Percentiles rank a stretch among this genome's conserved stretches.
phyloP scores from a whole-genome alignment of 2,113 vertebrate species.

The Hippocampus mohnikei region DNA sequence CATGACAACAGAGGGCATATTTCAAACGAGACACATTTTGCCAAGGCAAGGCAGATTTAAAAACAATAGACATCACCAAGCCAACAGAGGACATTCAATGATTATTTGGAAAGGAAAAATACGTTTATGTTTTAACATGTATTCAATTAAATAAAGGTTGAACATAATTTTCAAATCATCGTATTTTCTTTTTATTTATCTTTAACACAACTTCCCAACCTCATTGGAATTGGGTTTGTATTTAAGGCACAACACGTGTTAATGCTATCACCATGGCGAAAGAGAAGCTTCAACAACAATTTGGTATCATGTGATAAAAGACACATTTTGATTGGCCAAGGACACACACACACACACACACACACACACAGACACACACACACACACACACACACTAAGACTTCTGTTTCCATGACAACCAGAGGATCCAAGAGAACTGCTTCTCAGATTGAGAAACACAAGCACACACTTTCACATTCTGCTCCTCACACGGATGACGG shows the following conservation, averaged over 20 bases:
- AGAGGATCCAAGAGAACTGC: conserved; percentile 57
- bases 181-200: too few relatives aligned
- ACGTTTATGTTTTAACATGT: too few relatives aligned
- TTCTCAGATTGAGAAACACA: conserved; percentile 44
- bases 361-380: neutral
- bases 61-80: neutral
- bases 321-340: neutral
- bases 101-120: neutral
- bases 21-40: neutral
- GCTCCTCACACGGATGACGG: neutral
- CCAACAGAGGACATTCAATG: neutral
- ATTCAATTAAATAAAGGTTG: too few relatives aligned
- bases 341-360: neutral
- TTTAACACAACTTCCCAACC: too few relatives aligned
- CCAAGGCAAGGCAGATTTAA: neutral
- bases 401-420: conserved; percentile 70
- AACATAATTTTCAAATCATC: too few relatives aligned
- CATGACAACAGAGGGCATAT: neutral
- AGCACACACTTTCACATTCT: conserved; percentile 1
- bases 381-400: conserved; percentile 2
- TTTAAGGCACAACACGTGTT: neutral
- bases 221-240: too few relatives aligned
- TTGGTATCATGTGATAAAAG: neutral
- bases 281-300: neutral
- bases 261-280: neutral